Evolutionary conservation across 2,888 invertebrate species (phyloP), one percentile per base, ranked within the genome.

Genomic region (Nymphalis polychloros): DNA sequence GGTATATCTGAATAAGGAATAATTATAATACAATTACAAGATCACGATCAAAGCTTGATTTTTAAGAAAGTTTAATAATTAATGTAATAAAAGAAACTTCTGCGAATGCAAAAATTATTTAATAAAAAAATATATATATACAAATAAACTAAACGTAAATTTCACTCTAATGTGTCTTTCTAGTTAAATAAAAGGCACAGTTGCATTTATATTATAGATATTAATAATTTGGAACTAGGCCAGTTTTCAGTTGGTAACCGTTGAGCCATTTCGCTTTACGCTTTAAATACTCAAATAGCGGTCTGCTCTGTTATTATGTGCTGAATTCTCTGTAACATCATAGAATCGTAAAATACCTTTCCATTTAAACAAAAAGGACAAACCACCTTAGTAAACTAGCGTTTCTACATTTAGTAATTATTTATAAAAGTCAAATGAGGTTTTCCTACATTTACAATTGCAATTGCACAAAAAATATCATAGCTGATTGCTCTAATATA

Each of bases 161-260:
- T 41, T 0, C 13, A 13, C 41, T 41, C 41, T 41, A 13, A 50
- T 8, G 50, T 19, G 3, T 19, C 10, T 19, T 50, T 19, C 0
- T 20, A 50, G 10, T 20, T 50, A 10, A 50, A 50, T 50, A 20
- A 50, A 50, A 50, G 4, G 50, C 19, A 13, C 8, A 20, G 10
- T 50, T 50, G 1, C 50, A 19, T 50, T 20, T 19, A 50, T 50
- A 20, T 50, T 10, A 20, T 20, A 50, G 3, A 50, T 10, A 50
- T n/a, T 50, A n/a, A 50, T 50, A 50, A 50, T 19, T 50, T 50
- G 50, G 50, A 50, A 50, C 50, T 19, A n/a, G 50, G n/a, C 50
- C 50, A 50, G 50, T 50, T 50, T 50, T 50, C 50, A 19, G 50
- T 50, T 10, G 50, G 50, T 20, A 50, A 50, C 19, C 19, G 50